Percentiles rank a stretch among this genome's conserved stretches.
These are phyloP conservation scores for Formica selysi DNA, from an alignment of 1,140 invertebrate genomes.

Conservation along the genomic window DNA sequence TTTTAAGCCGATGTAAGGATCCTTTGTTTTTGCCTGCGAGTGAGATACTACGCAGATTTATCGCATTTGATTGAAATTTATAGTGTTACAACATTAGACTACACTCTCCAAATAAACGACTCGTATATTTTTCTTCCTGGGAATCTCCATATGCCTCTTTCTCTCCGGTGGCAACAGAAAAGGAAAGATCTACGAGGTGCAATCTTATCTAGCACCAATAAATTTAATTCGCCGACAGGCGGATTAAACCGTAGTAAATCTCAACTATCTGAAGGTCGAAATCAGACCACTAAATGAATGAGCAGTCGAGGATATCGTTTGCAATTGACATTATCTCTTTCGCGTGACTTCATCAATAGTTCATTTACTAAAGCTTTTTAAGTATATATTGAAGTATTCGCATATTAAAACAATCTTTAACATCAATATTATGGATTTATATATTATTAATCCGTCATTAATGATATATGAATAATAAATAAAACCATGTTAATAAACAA, in stretches of 20 bases:
- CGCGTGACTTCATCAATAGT: background rate
- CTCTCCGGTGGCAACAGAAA: conserved; percentile 33
- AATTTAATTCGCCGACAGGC: conserved; percentile 73
- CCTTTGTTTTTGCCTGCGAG: background rate
- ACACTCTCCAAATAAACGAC: background rate
- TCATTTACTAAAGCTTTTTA: background rate
- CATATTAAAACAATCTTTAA: background rate
- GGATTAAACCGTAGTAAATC: conserved; percentile 71
- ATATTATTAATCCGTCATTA: background rate
- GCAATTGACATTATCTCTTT: conserved; percentile 32
- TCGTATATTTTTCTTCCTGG: background rate
- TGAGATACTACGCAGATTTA: background rate
- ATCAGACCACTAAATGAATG: conserved; percentile 64
- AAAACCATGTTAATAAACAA: conserved; percentile 2
- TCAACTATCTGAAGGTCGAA: conserved; percentile 18
- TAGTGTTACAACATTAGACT: background rate
- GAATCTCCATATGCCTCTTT: background rate
- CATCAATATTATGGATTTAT: background rate
- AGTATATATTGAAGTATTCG: background rate
- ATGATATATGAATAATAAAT: background rate
- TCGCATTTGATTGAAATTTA: conserved; percentile 5
- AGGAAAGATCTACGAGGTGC: conserved; percentile 32
- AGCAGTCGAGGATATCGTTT: conserved; percentile 28
- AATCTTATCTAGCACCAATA: conserved; percentile 63
- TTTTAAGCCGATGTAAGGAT: background rate